A percentile compares a stretch with the other conserved stretches of the same genome.
These are phyloP conservation scores for Gracilinanus agilis DNA, from an alignment of 2,113 vertebrate species.

Conservation along the genomic window DNA sequence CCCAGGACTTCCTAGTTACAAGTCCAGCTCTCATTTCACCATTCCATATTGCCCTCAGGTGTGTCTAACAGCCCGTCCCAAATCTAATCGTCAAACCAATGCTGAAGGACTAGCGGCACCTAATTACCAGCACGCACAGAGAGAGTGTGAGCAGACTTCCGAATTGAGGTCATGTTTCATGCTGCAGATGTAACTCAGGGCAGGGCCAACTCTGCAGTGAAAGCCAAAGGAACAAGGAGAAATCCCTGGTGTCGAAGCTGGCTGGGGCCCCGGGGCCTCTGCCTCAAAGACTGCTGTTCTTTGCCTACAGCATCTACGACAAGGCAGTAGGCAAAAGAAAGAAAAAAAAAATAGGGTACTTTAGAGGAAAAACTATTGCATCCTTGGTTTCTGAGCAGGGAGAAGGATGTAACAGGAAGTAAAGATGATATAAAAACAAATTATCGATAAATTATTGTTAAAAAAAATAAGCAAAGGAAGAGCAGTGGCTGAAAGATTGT, in stretches of 20 bases:
- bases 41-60: not conserved
- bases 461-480: slow-evolving; percentile 26
- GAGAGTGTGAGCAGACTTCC: not conserved
- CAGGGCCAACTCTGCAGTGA: not conserved
- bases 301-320: not conserved
- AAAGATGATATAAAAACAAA: not conserved
- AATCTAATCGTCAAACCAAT: not conserved
- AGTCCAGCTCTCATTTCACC: not conserved
- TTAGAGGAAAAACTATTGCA: not conserved
- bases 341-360: not conserved
- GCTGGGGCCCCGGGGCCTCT: not conserved
- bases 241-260: not conserved
- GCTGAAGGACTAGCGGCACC: not conserved
- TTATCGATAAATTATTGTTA: slow-evolving; percentile 23
- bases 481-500: slow-evolving; percentile 10
- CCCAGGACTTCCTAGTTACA: not conserved
- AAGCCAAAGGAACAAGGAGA: not conserved
- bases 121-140: not conserved
- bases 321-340: not conserved
- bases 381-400: not conserved
- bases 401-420: not conserved
- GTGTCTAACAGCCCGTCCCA: not conserved
- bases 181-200: not conserved
- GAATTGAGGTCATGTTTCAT: not conserved
- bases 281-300: not conserved